Percentiles rank a stretch among this genome's conserved stretches.
Evolutionary conservation across 2,888 invertebrate genomes (phyloP).

Genomic region (Chymomyza caudatula): DNA sequence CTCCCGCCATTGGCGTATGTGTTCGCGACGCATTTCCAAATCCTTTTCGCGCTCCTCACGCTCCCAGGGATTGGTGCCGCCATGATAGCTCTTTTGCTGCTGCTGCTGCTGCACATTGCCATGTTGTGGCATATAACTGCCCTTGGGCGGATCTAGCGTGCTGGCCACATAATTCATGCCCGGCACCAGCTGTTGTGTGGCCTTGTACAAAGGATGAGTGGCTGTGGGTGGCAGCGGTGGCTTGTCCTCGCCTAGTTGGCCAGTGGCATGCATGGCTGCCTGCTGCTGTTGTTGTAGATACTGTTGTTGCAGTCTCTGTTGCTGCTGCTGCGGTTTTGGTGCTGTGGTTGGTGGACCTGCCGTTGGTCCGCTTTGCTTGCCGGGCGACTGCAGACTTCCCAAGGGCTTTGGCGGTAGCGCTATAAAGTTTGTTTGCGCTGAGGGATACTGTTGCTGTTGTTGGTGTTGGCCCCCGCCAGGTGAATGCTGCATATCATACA

Average conservation of each 20-base stretch:
- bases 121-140: conserved; percentile 81
- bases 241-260: conserved; percentile 62
- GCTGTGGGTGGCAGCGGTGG: conserved; percentile 85
- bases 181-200: conserved; percentile 63
- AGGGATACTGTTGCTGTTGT: conserved; percentile 77
- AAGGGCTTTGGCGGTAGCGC: conserved; percentile 71
- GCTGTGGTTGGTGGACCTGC: conserved; percentile 41
- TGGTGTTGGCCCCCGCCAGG: conserved; percentile 20
- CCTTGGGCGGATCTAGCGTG: conserved; percentile 85
- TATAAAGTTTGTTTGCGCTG: conserved; percentile 62
- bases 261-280: conserved; percentile 32
- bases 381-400: conserved; percentile 61
- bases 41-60: conserved; percentile 94
- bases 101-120: conserved; percentile 34
- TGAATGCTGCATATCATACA: conserved; percentile 34
- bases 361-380: conserved; percentile 75
- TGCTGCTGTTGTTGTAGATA: conserved; percentile 34
- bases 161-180: conserved; percentile 83
- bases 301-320: conserved; percentile 36
- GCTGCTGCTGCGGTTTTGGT: conserved; percentile 58
- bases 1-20: conserved; percentile 89
- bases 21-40: conserved; percentile 84
- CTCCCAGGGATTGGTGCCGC: conserved; percentile 91
- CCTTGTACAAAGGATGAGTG: conserved; percentile 84
- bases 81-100: conserved; percentile 54